A percentile compares a stretch with the other conserved stretches of the same genome.
Conservation (phyloP, 2,113 vertebrate genomes). For the Lophotis ruficrista region DNA sequence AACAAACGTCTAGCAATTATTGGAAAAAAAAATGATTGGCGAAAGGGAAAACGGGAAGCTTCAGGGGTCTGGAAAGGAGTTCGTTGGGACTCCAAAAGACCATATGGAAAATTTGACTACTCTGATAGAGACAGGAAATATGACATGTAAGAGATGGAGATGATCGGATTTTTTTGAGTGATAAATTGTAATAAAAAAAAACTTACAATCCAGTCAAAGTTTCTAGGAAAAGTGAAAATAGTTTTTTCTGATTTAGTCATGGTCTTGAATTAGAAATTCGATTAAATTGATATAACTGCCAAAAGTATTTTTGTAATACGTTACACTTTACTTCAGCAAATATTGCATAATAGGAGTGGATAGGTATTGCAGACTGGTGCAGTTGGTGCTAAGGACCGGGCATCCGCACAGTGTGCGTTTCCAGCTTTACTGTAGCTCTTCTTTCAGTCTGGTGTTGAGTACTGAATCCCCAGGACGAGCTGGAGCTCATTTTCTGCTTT, state of each 20-base stretch:
- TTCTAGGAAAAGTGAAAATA: neutral
- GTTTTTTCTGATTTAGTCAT: neutral
- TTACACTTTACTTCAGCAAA: neutral
- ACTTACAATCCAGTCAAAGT: neutral
- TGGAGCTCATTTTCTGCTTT: neutral
- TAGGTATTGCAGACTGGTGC: neutral
- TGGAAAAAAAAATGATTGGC: conserved; percentile 53
- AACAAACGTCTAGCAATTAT: conserved; percentile 61
- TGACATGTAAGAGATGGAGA: neutral
- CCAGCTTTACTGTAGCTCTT: neutral
- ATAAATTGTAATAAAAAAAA: neutral
- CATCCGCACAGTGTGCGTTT: neutral
- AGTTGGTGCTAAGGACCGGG: neutral
- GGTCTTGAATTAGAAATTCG: neutral
- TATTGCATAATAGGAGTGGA: neutral
- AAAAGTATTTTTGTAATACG: neutral
- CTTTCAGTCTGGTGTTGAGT: neutral
- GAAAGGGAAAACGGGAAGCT: conserved; percentile 49
- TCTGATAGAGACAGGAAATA: neutral
- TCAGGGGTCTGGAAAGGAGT: conserved; percentile 22
- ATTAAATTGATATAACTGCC: neutral
- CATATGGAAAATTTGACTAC: conserved; percentile 58
- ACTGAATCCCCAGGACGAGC: neutral
- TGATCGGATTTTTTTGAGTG: neutral
- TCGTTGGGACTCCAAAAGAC: conserved; percentile 39